Base-by-base conservation (phyloP, 2,113 vertebrate species). In the Nerophis lumbriciformis region DNA sequence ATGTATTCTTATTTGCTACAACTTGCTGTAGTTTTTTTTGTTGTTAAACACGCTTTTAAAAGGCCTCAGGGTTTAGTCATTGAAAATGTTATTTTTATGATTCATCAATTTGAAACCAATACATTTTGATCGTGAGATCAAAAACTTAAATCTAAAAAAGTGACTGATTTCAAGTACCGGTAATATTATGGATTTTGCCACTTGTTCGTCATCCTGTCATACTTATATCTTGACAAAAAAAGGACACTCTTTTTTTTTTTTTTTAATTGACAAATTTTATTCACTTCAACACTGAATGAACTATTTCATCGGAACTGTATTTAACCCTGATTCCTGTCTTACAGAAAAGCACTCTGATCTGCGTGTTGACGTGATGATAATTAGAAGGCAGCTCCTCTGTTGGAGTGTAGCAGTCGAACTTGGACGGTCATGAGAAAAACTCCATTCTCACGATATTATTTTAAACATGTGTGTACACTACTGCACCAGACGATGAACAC, bases 241-340 rank as follows among this genome's bases (percentile, higher is more conserved):
- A 57, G 78, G 51, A 66, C 58, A 8, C 45, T 28, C 19, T 19
- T 19, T 19, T 36, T 36, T 56, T 39, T 55, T 38, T 44, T 45
- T 71, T 69, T 76, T 2, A 80, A 83, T 85, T 83, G 83, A 86
- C 83, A 86, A 76, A 69, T 83, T 84, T 88, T 88, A 73, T 88
- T 87, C 80, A 87, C 83, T 82, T 86, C 69, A 84, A 82, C 79
- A 77, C 69, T 80, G 75, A 75, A 80, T 75, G 78, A 81, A 81
- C 72, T 60, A 78, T 79, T 83, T 83, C 57, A 72, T 69, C 74
- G 63, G 66, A 86, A 75, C 71, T 81, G 81, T 72, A 69, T 77
- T 75, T 11, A 75, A 88, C 86, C 86, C 85, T 85, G 87, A 88
- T 87, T 87, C 83, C 83, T 83, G 82, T 80, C 70, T 66, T 53